Conservation (phyloP, 2,113 vertebrate genomes). For the Etheostoma cragini region DNA sequence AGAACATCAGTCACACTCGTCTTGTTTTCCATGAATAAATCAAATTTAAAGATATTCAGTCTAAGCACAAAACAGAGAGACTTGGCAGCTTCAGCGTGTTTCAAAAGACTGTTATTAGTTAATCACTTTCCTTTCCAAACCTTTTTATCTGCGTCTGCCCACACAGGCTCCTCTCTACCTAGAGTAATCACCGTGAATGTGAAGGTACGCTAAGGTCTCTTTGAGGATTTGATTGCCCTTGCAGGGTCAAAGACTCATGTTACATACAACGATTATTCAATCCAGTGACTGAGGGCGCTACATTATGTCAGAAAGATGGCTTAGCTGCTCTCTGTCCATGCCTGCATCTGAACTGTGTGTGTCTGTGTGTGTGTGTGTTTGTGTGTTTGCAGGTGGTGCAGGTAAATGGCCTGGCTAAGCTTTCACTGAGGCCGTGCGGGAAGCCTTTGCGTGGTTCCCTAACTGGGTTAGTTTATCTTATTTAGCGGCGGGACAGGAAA, state of each 20-base stretch:
- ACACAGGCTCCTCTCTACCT: conserved; percentile 1
- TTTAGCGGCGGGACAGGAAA: conserved; percentile 73
- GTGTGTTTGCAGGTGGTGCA: conserved; percentile 49
- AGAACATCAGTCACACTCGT: neutral
- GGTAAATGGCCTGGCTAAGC: conserved; percentile 49
- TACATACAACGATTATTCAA: conserved; percentile 2
- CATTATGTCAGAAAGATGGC: conserved; percentile 6
- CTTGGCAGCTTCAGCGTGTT: conserved; percentile 6
- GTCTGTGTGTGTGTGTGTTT: neutral
- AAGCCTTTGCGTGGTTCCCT: conserved; percentile 61
- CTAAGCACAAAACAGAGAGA: conserved; percentile 2
- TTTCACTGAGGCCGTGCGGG: conserved; percentile 35
- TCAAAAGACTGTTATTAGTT: neutral
- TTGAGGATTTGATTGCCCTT: conserved; percentile 1
- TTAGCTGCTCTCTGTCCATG: neutral
- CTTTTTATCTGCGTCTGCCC: neutral
- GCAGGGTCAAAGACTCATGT: conserved; percentile 28
- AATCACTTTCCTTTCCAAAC: neutral
- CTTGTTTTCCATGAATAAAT: conserved; percentile 1
- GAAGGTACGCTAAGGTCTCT: neutral
- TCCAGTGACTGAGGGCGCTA: conserved; percentile 1
- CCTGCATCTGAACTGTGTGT: neutral
- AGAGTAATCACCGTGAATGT: neutral
- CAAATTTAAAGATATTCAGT: neutral
- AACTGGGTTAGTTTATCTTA: conserved; percentile 75